Conservation (phyloP, 1,140 invertebrate genomes). For the Drosophila novamexicana region DNA sequence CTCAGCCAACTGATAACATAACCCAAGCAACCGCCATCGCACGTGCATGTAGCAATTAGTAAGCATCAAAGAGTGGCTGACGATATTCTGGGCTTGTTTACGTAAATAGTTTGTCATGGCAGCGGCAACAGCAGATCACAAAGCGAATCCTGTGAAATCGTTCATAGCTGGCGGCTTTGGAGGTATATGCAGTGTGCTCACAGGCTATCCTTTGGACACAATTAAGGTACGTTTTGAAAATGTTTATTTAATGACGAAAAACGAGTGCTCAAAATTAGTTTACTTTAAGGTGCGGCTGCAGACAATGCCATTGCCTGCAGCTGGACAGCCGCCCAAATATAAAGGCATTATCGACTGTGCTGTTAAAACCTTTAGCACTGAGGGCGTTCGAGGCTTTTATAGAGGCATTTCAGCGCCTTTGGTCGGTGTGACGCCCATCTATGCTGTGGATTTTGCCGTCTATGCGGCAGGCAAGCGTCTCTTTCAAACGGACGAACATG, state of each 20-base stretch:
- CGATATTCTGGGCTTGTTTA: constrained; percentile 47
- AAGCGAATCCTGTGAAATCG: constrained; percentile 94
- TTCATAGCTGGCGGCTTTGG: constrained; percentile 98
- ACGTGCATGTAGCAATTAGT: constrained; percentile 28
- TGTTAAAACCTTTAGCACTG: constrained; percentile 93
- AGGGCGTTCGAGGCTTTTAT: constrained; percentile 93
- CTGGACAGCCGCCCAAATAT: constrained; percentile 92
- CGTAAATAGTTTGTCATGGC: constrained; percentile 59
- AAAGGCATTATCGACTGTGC: constrained; percentile 96
- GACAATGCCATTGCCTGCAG: constrained; percentile 92
- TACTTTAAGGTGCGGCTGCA: constrained; percentile 92
- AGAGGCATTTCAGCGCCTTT: constrained; percentile 91
- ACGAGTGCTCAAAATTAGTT: background rate
- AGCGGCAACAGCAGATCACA: constrained; percentile 59
- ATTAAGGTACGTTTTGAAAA: constrained; percentile 88
- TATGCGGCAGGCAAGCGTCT: constrained; percentile 96
- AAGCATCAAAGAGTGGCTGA: constrained; percentile 13
- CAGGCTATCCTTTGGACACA: constrained; percentile 97
- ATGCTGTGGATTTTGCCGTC: constrained; percentile 98
- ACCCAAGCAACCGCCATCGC: constrained; percentile 24
- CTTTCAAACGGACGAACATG: constrained; percentile 88
- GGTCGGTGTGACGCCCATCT: constrained; percentile 93
- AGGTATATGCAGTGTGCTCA: constrained; percentile 96
- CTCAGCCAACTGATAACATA: constrained; percentile 51
- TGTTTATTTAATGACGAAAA: background rate